phyloP scores from a whole-genome alignment of 2,888 invertebrate species.

The Drosophila kuntzei region DNA sequence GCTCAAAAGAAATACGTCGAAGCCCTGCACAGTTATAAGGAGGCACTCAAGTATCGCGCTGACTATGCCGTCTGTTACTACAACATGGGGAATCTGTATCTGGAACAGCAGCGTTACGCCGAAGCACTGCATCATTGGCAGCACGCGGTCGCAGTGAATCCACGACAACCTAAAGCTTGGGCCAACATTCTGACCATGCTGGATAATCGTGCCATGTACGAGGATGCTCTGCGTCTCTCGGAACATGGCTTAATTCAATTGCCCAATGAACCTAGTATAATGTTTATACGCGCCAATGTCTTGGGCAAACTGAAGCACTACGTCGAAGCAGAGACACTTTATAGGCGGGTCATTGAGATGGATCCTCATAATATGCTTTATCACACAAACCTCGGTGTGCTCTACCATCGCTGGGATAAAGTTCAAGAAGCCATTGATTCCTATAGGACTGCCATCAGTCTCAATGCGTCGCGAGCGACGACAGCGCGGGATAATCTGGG shows the following conservation, averaged over 20 bases:
- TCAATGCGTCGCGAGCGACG: constrained; percentile 89
- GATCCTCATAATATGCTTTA: constrained; percentile 91
- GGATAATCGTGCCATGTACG: constrained; percentile 90
- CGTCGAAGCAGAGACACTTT: constrained; percentile 92
- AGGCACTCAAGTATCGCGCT: constrained; percentile 91
- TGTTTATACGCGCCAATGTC: constrained; percentile 95
- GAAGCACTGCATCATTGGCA: constrained; percentile 93
- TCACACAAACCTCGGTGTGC: constrained; percentile 95
- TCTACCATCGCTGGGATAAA: constrained; percentile 97
- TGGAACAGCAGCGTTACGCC: constrained; percentile 90
- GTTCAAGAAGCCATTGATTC: constrained; percentile 89
- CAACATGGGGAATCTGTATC: constrained; percentile 97
- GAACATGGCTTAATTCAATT: constrained; percentile 89
- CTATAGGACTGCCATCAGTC: constrained; percentile 91
- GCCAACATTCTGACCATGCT: constrained; percentile 94
- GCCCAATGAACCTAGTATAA: constrained; percentile 91
- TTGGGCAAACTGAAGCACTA: constrained; percentile 93
- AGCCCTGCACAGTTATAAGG: constrained; percentile 92
- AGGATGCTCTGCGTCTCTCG: constrained; percentile 90
- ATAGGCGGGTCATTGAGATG: constrained; percentile 90
- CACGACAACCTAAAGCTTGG: constrained; percentile 95
- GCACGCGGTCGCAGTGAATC: constrained; percentile 91
- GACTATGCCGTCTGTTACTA: constrained; percentile 97
- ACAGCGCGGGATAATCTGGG: constrained; percentile 90
- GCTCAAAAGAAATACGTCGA: constrained; percentile 89